These are phyloP conservation scores for Epirrita christyi DNA, from an alignment of 2,888 invertebrate species.

Conservation along the genomic window DNA sequence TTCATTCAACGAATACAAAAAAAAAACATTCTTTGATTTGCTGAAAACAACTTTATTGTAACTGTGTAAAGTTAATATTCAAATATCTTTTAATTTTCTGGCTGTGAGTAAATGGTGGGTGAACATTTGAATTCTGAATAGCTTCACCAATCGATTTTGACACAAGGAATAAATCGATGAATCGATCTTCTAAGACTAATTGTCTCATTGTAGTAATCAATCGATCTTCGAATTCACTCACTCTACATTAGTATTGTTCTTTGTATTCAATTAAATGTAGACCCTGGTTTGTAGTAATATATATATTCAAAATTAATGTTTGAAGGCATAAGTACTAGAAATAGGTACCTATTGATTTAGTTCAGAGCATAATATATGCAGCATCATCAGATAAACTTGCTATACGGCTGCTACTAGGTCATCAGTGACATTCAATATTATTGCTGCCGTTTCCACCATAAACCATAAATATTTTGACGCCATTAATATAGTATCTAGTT, in stretches of 20 bases:
- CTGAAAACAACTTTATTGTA: too few relatives aligned
- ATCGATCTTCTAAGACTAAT: slow-evolving; percentile 34
- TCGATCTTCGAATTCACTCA: slow-evolving; percentile 5
- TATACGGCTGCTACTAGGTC: slow-evolving; percentile 16
- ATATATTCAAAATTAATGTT: too few relatives aligned
- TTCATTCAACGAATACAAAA: too few relatives aligned
- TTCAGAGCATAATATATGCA: background rate
- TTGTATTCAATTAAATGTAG: background rate
- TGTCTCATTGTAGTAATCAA: slow-evolving; percentile 21
- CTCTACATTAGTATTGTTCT: slow-evolving; percentile 7
- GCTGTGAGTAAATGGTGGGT: too few relatives aligned
- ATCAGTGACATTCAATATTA: slow-evolving; percentile 18
- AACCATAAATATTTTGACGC: slow-evolving; percentile 30
- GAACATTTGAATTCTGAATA: too few relatives aligned
- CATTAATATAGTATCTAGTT: slow-evolving; percentile 29
- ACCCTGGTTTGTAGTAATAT: too few relatives aligned
- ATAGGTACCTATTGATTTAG: background rate
- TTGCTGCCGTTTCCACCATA: slow-evolving; percentile 18
- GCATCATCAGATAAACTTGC: slow-evolving; percentile 6
- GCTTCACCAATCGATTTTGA: too few relatives aligned
- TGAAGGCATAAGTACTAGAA: background rate
- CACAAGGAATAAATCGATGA: slow-evolving; percentile 21
- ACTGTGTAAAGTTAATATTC: too few relatives aligned
- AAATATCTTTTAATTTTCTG: too few relatives aligned
- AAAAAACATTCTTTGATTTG: too few relatives aligned